These are phyloP conservation scores for Holocentrus rufus DNA, from an alignment of 2,797 vertebrate genomes.

Conservation along the genomic window DNA sequence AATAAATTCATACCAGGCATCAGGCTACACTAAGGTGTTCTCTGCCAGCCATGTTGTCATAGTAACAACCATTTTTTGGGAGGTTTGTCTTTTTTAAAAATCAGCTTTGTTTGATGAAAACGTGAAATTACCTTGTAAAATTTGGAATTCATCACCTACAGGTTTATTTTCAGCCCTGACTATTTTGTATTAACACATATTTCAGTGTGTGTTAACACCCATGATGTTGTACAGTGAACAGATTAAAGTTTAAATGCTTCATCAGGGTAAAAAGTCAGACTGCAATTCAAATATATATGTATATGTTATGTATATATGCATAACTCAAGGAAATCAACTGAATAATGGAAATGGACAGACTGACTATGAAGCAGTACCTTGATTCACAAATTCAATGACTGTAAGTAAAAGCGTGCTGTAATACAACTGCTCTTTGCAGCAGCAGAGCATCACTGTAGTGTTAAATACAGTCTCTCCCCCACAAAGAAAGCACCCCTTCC, in stretches of 20 bases:
- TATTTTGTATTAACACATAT: too few relatives aligned
- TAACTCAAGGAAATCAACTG: too few relatives aligned
- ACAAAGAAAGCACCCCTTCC: slow-evolving; percentile 18
- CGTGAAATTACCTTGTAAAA: background rate
- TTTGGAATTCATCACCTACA: background rate
- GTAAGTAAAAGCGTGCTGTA: background rate
- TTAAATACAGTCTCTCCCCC: background rate
- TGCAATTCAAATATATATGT: too few relatives aligned
- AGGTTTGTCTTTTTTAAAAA: slow-evolving; percentile 21
- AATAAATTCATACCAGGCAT: too few relatives aligned
- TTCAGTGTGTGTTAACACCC: too few relatives aligned
- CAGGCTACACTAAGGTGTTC: too few relatives aligned
- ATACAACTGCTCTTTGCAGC: background rate
- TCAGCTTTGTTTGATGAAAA: slow-evolving; percentile 9
- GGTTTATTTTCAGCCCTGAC: too few relatives aligned
- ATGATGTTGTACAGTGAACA: too few relatives aligned
- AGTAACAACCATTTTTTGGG: slow-evolving; percentile 15
- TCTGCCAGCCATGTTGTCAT: slow-evolving; percentile 43
- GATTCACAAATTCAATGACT: background rate
- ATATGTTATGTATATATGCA: too few relatives aligned
- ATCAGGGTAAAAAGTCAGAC: too few relatives aligned
- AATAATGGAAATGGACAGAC: too few relatives aligned
- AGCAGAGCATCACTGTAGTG: slow-evolving; percentile 28
- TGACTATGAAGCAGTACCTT: background rate
- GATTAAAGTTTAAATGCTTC: too few relatives aligned